These are phyloP conservation scores for Crossocerus cetratus DNA, from an alignment of 2,888 invertebrate genomes.

Conservation along the genomic window DNA sequence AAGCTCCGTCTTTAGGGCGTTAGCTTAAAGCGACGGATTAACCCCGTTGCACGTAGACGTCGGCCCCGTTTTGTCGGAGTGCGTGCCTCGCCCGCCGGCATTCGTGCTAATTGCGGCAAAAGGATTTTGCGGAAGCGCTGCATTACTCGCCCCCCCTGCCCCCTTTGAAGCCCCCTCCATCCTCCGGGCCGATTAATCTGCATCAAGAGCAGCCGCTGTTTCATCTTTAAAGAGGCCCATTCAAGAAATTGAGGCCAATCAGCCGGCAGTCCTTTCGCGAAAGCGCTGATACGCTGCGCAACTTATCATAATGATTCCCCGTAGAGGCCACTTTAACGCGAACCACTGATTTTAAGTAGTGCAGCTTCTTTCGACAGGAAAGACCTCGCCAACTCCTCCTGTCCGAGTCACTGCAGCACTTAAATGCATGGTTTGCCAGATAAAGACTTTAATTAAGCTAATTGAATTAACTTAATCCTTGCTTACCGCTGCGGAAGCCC, in stretches of 20 bases:
- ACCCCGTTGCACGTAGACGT: conserved; percentile 6
- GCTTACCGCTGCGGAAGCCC: neutral
- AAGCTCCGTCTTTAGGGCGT: neutral
- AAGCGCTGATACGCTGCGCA: no score
- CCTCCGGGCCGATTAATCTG: no score
- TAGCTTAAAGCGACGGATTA: conserved; percentile 13
- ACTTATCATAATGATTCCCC: no score
- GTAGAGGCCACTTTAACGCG: no score
- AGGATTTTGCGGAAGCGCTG: conserved; percentile 1
- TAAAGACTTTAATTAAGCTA: neutral
- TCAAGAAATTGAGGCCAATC: neutral
- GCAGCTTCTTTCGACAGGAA: neutral
- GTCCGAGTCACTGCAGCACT: neutral
- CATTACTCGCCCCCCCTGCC: neutral
- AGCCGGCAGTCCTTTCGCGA: no score
- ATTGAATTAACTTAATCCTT: conserved; percentile 1
- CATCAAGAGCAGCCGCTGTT: no score
- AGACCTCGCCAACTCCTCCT: no score
- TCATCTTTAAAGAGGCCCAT: neutral
- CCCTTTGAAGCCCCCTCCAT: no score
- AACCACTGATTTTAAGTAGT: neutral
- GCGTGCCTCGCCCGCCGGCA: conserved; percentile 19
- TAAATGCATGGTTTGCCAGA: neutral
- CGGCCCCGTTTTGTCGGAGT: conserved; percentile 11
- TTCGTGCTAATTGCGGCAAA: conserved; percentile 7